Percentiles rank a stretch among this genome's conserved stretches.
phyloP scores from a whole-genome alignment of 2,113 vertebrate genomes.

The Sturnira hondurensis region DNA sequence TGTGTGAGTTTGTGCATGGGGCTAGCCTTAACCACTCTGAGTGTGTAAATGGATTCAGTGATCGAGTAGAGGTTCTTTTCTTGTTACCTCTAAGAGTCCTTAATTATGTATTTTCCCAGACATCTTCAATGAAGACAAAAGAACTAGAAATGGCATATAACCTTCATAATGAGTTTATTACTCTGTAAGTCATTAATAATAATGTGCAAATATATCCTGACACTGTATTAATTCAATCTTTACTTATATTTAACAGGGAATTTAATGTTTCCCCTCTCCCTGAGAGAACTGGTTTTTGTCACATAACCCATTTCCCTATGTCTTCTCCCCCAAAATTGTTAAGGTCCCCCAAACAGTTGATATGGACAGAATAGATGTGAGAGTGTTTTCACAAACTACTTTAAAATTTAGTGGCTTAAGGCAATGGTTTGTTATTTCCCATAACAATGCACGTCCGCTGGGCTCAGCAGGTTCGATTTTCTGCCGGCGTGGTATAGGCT shows the following conservation, averaged over 20 bases:
- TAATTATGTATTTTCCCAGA: neutral
- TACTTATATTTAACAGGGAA: neutral
- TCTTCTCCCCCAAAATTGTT: neutral
- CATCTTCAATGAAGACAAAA: neutral
- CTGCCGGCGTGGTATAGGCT: neutral
- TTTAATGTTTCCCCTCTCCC: neutral
- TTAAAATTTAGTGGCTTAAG: neutral
- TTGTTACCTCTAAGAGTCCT: neutral
- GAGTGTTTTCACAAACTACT: neutral
- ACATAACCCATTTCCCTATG: neutral
- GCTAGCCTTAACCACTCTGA: neutral
- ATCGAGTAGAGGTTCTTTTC: neutral
- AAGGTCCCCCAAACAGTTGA: neutral
- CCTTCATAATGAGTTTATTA: neutral
- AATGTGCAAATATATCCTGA: neutral
- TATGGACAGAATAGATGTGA: neutral
- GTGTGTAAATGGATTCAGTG: neutral
- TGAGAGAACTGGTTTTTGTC: neutral
- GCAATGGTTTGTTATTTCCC: neutral
- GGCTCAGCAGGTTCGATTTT: neutral
- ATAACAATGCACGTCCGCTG: neutral
- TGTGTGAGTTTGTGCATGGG: neutral
- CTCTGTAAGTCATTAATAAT: neutral
- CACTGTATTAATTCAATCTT: neutral
- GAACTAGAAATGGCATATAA: neutral